Evolutionary conservation across 1,140 invertebrate genomes (phyloP), one percentile per base, ranked within the genome.

Genomic region (Eurosta solidaginis): DNA sequence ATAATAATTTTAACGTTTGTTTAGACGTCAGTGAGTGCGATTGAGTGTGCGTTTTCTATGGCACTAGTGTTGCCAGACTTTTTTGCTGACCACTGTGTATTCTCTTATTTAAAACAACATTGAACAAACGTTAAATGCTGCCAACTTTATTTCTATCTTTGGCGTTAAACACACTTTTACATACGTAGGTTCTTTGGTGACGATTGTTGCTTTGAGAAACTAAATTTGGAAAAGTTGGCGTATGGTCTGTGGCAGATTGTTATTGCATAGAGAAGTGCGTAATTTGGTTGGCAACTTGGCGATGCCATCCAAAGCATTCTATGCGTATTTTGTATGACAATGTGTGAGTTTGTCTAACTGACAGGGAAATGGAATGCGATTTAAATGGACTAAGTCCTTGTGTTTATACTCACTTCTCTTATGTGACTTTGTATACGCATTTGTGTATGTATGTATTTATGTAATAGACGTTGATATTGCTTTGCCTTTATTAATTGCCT

Each of bases 1-100:
- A 68, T 68, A 68, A 68, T 33, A 68, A 68, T 29, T 68, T 68
- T 68, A 68, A 68, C 59, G 59, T 68, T 68, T 33, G 40, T 22
- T 54, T 27, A 25, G 14, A 40, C 59, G n/a, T 29, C 33, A 17
- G 33, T 40, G 50, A 20, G 50, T 54, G 22, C 10, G 50, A 20
- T 22, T 6, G 10, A 6, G 49, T n/a, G 3, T 17, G 7, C 5
- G 7, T 12, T 1, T 47, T 47, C 9, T 47, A 17, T n/a, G 1
- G 12, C 7, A 47, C n/a, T 47, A n/a, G 12, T 47, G 10, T 5
- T 7, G 59, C 59, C 59, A n/a, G 29, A 14, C 9, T 10, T 20
- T 27, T 33, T 68, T 5, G 59, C 20, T 68, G 59, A 40, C 33
- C 59, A 33, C 33, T 1, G 33, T 27, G 4, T 52, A 22, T 52